Base-by-base conservation (phyloP, 1,140 invertebrate species). In the Cotesia typhae region DNA sequence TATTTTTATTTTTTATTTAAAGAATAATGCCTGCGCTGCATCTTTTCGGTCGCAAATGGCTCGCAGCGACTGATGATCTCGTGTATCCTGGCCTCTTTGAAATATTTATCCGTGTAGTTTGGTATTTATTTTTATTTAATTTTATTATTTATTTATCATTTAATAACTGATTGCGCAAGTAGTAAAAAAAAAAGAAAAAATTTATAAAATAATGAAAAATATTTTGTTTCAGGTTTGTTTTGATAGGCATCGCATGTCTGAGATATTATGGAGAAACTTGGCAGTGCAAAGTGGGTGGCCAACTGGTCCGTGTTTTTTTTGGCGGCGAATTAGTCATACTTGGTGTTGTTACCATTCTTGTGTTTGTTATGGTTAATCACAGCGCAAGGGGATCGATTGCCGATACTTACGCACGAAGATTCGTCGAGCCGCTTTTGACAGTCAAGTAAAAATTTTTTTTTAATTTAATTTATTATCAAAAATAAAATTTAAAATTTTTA, bases 21-120 rank as follows among this genome's bases (percentile, higher is more conserved):
- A 82, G 79, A 75, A 83, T 82, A 75, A 93, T 94, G 92, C 92
- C 92, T 81, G 92, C 92, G 76, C 87, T 93, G 79, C 91, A 91
- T 82, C 87, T 93, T 52, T 92, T 93, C 79, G 92, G 92, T 79
- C 88, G 92, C 82, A 93, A 93, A 89, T 94, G 92, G 92, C 89
- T 93, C 76, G 90, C 91, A 69, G 92, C 91, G 76, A 92, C 91
- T 61, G 92, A 94, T 84, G 92, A 94, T 82, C 89, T 93, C 69
- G 92, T 94, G n/a, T 93, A 93, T 81, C 92, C 92, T 4, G 92
- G 92, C 78, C 87, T 93, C 64, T 92, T 93, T 80, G 92, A 94
- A 87, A 88, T 93, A 71, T 88, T 91, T 63, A 90, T 93, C 78
- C 87, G 92, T 77, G 84, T 92, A 76, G 86, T 92, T 78, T 94